Evolutionary conservation across 2,113 vertebrate species (phyloP).

Genomic region (Callocephalon fimbriatum): DNA sequence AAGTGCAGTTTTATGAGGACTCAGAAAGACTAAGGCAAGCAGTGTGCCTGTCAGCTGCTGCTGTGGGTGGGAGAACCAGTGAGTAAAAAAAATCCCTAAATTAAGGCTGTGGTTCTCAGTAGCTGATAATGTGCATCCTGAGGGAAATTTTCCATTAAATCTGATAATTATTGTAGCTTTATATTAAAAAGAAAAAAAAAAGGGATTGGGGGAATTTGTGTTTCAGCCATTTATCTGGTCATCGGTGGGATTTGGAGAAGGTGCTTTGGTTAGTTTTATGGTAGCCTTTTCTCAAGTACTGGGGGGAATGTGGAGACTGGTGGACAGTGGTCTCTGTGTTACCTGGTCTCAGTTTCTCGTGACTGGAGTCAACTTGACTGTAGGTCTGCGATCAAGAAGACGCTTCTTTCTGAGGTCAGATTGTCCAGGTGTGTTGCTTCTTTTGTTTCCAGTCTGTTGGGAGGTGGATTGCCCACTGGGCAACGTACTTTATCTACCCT

Average conservation of each 20-base stretch:
- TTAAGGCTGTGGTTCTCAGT: not conserved
- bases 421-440: not conserved
- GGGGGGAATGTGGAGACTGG: not conserved
- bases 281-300: not conserved
- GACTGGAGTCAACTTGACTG: not conserved
- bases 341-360: not conserved
- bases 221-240: not conserved
- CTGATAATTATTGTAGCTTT: not conserved
- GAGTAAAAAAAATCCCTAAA: not conserved
- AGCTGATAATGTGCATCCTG: not conserved
- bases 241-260: not conserved
- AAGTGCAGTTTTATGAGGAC: too few species aligned
- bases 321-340: not conserved
- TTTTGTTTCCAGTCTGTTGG: not conserved
- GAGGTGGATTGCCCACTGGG: not conserved
- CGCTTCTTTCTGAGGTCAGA: not conserved
- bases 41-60: too few species aligned
- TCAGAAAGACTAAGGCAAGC: too few species aligned
- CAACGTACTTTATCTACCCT: not conserved
- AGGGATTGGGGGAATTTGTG: accelerated
- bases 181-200: not conserved
- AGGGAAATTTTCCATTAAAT: not conserved
- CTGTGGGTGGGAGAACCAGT: too few species aligned
- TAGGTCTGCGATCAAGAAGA: not conserved
- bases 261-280: not conserved